Evolutionary conservation across 2,888 invertebrate genomes (phyloP).

Genomic region (Pocota personata): DNA sequence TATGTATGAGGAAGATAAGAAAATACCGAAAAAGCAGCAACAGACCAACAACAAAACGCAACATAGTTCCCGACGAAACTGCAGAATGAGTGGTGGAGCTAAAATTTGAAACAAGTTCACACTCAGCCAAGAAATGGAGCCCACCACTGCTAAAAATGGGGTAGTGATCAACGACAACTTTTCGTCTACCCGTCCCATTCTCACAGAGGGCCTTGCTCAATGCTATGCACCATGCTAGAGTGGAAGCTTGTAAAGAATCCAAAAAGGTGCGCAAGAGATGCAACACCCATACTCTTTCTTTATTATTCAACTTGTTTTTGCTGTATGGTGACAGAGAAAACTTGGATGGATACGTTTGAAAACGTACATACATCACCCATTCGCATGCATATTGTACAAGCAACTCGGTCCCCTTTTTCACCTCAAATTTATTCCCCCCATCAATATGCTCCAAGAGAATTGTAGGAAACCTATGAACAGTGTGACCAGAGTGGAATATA

Average conservation of each 20-base stretch:
- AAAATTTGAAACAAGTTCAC: conserved; percentile 45
- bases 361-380: conserved; percentile 42
- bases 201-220: conserved; percentile 1
- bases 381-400: conserved; percentile 54
- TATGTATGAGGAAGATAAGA: conserved; percentile 1
- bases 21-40: conserved; percentile 15
- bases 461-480: background rate
- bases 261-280: conserved; percentile 15
- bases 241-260: background rate
- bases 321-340: conserved; percentile 29
- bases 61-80: conserved; percentile 10
- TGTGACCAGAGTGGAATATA: background rate
- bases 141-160: background rate
- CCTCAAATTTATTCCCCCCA: background rate
- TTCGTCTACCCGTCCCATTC: conserved; percentile 20
- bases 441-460: background rate
- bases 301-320: conserved; percentile 33
- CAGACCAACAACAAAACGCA: conserved; percentile 23
- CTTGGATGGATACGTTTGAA: conserved; percentile 5
- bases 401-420: conserved; percentile 10
- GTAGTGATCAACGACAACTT: conserved; percentile 25
- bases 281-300: background rate
- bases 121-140: conserved; percentile 11
- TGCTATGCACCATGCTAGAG: background rate
- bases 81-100: conserved; percentile 24